A percentile compares a stretch with the other conserved stretches of the same genome.
phyloP scores from a whole-genome alignment of 2,113 vertebrate species.

The Cariama cristata region DNA sequence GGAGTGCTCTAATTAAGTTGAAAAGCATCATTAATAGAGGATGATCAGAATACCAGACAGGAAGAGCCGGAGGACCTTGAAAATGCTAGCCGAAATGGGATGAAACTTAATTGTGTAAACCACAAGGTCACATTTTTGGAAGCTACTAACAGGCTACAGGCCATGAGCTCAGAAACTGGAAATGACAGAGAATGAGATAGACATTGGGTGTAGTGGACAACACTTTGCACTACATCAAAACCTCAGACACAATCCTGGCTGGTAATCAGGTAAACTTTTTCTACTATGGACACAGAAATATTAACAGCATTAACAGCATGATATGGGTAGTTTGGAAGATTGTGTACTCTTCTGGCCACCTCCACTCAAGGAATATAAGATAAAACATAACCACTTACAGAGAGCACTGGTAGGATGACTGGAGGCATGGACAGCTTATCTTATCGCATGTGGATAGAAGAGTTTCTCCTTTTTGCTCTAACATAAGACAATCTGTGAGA shows the following conservation, averaged over 20 bases:
- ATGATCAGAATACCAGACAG: background rate
- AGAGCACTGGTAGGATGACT: background rate
- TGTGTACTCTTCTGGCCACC: background rate
- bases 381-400: background rate
- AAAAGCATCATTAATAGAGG: background rate
- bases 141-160: background rate
- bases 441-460: background rate
- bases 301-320: background rate
- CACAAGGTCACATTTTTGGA: background rate
- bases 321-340: background rate
- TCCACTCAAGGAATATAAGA: background rate
- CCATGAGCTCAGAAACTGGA: background rate
- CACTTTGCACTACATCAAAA: background rate
- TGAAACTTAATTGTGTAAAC: background rate
- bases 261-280: background rate
- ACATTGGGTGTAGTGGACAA: background rate
- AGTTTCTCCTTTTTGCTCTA: background rate
- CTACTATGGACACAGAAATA: background rate
- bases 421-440: background rate
- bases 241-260: background rate
- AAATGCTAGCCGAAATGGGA: background rate
- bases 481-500: background rate
- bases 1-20: background rate
- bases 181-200: background rate
- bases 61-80: conserved; percentile 1